A percentile compares a stretch with the other conserved stretches of the same genome.
Conservation (phyloP, 2,888 invertebrate species). For the Cheilosia urbana region DNA sequence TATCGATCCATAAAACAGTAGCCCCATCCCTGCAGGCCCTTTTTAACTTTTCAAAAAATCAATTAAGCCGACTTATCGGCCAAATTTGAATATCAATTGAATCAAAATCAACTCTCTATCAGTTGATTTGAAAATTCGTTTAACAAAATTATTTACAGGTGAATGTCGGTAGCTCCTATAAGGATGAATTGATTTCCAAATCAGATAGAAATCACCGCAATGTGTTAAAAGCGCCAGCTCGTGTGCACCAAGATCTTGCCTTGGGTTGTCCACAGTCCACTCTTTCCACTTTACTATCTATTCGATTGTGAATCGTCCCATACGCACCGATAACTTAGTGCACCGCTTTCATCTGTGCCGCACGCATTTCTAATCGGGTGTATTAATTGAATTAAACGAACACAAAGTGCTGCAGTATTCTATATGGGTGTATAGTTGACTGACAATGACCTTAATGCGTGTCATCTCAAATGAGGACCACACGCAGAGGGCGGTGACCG, state of each 20-base stretch:
- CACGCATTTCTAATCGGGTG: constrained; percentile 56
- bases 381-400: constrained; percentile 67
- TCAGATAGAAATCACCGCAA: constrained; percentile 62
- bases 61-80: constrained; percentile 51
- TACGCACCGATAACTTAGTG: constrained; percentile 66
- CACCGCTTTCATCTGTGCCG: constrained; percentile 65
- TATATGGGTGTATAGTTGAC: constrained; percentile 36
- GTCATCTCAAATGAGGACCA: constrained; percentile 55
- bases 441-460: constrained; percentile 56
- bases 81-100: constrained; percentile 51
- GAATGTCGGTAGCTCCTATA: constrained; percentile 13
- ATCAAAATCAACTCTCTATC: constrained; percentile 52
- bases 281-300: constrained; percentile 39
- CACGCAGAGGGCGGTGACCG: constrained; percentile 42
- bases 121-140: constrained; percentile 56
- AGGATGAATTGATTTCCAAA: constrained; percentile 39
- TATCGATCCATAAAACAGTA: constrained; percentile 52
- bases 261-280: constrained; percentile 16
- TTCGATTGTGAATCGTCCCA: constrained; percentile 29
- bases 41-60: constrained; percentile 48
- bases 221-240: constrained; percentile 66
- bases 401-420: constrained; percentile 55
- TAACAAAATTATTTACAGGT: constrained; percentile 49
- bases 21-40: neutral
- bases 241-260: constrained; percentile 22